These are phyloP conservation scores for Ferdinandea cuprea DNA, from an alignment of 2,888 invertebrate genomes.

Conservation along the genomic window DNA sequence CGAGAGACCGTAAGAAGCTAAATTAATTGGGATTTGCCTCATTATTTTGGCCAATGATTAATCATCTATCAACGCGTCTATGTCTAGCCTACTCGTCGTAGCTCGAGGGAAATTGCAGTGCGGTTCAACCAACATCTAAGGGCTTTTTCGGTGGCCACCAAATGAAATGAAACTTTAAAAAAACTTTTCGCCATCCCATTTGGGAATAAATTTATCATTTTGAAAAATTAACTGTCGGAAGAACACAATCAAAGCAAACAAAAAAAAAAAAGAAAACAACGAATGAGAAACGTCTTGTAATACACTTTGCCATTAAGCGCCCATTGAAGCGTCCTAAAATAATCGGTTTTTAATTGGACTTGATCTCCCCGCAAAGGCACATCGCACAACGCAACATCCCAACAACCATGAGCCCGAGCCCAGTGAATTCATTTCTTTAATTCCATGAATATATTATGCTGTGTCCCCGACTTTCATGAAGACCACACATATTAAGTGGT, in stretches of 20 bases:
- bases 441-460: conserved; percentile 51
- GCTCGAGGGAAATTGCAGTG: conserved; percentile 39
- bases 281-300: conserved; percentile 17
- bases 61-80: conserved; percentile 31
- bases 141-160: conserved; percentile 12
- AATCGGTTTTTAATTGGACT: conserved; percentile 67
- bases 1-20: conserved; percentile 39
- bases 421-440: conserved; percentile 30
- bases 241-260: conserved; percentile 1
- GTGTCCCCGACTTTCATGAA: conserved; percentile 38
- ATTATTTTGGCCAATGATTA: conserved; percentile 59
- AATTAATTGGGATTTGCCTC: conserved; percentile 61
- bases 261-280: conserved; percentile 1
- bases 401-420: no score
- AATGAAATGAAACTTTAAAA: conserved; percentile 33
- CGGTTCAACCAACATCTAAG: conserved; percentile 39
- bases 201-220: conserved; percentile 77
- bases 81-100: conserved; percentile 4
- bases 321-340: conserved; percentile 39
- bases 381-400: conserved; percentile 11
- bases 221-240: conserved; percentile 61
- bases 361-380: conserved; percentile 20
- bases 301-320: conserved; percentile 45
- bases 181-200: conserved; percentile 74
- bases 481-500: conserved; percentile 55